Evolutionary conservation across 2,113 vertebrate genomes (phyloP).

Genomic region (Lepus europaeus): DNA sequence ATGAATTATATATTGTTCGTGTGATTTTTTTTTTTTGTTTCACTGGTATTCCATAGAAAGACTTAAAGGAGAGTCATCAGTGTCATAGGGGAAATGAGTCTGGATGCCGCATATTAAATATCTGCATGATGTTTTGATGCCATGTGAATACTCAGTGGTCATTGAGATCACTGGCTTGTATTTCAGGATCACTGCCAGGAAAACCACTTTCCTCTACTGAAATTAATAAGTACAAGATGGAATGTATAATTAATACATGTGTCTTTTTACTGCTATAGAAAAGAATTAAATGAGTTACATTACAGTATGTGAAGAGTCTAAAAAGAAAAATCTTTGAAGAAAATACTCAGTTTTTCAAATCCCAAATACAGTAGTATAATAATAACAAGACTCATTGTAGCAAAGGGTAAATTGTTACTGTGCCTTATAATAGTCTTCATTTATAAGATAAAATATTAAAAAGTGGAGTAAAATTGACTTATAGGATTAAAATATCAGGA

Average conservation of each 20-base stretch:
- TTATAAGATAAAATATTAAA: neutral
- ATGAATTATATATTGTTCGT: neutral
- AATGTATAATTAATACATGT: constrained; percentile 48
- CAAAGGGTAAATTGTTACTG: neutral
- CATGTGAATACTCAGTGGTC: constrained; percentile 56
- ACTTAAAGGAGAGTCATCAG: constrained; percentile 58
- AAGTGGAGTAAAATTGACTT: neutral
- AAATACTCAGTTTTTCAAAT: neutral
- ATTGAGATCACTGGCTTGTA: constrained; percentile 59
- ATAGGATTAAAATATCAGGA: neutral
- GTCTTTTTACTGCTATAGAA: constrained; percentile 61
- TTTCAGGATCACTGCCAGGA: constrained; percentile 31
- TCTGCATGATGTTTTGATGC: constrained; percentile 51
- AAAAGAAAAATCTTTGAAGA: constrained; percentile 5
- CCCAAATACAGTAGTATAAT: neutral
- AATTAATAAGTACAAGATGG: constrained; percentile 20
- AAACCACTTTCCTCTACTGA: constrained; percentile 47
- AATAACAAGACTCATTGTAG: neutral
- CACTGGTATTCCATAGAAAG: neutral
- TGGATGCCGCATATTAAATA: constrained; percentile 39
- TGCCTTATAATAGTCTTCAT: constrained; percentile 3
- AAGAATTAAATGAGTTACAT: neutral
- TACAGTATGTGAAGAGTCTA: neutral
- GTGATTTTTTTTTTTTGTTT: neutral
- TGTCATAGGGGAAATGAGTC: constrained; percentile 48